Base-by-base conservation (phyloP, 2,797 vertebrate genomes). In the Gouania willdenowi region DNA sequence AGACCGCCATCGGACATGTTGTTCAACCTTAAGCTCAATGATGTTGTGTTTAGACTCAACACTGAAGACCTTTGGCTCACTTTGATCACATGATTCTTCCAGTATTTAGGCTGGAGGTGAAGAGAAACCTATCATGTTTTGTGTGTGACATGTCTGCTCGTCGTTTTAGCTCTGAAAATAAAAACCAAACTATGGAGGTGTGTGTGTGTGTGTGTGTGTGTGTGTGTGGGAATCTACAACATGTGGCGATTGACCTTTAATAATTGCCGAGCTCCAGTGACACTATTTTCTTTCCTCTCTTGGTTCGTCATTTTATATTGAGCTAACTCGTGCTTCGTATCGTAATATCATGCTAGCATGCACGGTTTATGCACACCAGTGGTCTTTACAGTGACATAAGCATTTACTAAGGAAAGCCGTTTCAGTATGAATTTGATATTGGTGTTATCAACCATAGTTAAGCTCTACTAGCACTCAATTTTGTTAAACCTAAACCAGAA, bases 31-130 rank as follows among this genome's bases (percentile, higher is more conserved):
- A 75, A 83, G 80, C 76, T 80, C 84, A 78, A 43, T 48, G 42
- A 62, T 59, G 64, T 72, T 70, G 71, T 73, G 73, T 79, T 80
- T 71, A 76, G 74, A 75, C 57, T 60, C 45, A 41, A 67, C 26
- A 52, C 44, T 23, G 18, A 49, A 37, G 18, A 79, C 82, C 81
- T 85, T 75, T 87, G 50, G 65, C 81, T 81, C 38, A 83, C 66
- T 81, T 78, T 2, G 4, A 33, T 60, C 75, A 71, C 64, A 62
- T 55, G 69, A 22, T 14, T 31, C 6, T 11, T 34, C 6, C 13
- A 18, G 13, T 7, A 61, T 78, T 72, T 66, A 50, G 60, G 28
- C 22, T 16, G 51, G 26, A 28, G 31, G 37, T 57, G 21, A 29
- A 5, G 23, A 15, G 19, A 41, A 25, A 17, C 13, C 33, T 13